Percentiles rank a stretch among this genome's conserved stretches.
Conservation (phyloP, 1,140 invertebrate genomes). For the Aphaenogaster floridana region DNA sequence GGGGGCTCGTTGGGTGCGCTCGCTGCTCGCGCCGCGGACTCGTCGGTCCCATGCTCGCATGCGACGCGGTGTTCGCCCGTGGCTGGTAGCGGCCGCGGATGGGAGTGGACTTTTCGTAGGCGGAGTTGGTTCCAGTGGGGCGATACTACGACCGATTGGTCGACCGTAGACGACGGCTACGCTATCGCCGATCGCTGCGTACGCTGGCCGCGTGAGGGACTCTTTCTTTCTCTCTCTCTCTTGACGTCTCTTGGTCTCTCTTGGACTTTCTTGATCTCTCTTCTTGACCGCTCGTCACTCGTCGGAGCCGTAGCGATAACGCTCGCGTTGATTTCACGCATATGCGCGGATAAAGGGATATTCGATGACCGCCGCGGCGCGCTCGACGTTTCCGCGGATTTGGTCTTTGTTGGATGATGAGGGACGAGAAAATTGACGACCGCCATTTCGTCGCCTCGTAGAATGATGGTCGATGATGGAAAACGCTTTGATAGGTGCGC, state of each 20-base stretch:
- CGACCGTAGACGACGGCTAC: not conserved
- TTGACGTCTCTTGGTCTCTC: not conserved
- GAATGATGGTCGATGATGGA: not conserved
- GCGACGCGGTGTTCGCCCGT: not conserved
- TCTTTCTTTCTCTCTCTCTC: slow-evolving; percentile 19
- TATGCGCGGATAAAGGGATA: slow-evolving; percentile 24
- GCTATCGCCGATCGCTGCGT: slow-evolving; percentile 43
- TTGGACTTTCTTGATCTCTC: not conserved
- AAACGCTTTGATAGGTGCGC: not conserved
- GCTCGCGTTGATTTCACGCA: slow-evolving; percentile 44
- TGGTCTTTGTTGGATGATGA: not conserved
- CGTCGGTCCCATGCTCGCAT: slow-evolving; percentile 12
- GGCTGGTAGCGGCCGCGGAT: not conserved
- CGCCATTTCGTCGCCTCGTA: not conserved
- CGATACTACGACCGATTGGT: slow-evolving; percentile 35
- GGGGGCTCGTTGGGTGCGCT: slow-evolving; percentile 46
- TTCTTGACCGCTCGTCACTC: not conserved
- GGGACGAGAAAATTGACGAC: slow-evolving; percentile 26
- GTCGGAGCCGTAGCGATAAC: slow-evolving; percentile 18
- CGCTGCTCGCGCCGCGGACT: slow-evolving; percentile 48
- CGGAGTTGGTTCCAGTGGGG: slow-evolving; percentile 55
- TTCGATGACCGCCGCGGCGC: slow-evolving; percentile 3
- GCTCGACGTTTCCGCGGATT: slow-evolving; percentile 23
- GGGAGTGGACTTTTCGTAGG: slow-evolving; percentile 62
- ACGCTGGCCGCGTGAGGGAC: slow-evolving; percentile 1